Percentiles rank a stretch among this genome's conserved stretches.
Evolutionary conservation across 1,140 invertebrate species (phyloP).

Genomic region (Phymorhynchus buccinoides): DNA sequence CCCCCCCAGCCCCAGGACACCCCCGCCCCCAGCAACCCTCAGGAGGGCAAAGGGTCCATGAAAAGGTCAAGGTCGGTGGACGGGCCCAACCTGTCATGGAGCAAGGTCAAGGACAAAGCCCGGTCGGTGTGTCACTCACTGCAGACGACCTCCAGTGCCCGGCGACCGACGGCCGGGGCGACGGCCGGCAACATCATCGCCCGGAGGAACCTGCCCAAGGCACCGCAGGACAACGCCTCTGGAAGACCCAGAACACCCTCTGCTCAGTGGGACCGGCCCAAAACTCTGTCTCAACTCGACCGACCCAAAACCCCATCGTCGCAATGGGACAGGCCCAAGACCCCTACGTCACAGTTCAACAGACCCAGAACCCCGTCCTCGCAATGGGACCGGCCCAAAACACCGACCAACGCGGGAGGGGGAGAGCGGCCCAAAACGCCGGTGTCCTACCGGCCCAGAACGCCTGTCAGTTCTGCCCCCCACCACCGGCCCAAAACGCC

Average conservation of each 20-base stretch:
- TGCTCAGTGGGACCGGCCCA: neutral
- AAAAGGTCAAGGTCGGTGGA: neutral
- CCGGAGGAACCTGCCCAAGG: slow-evolving; percentile 32
- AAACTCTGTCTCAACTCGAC: neutral
- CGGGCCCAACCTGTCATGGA: slow-evolving; percentile 30
- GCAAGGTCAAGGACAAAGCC: slow-evolving; percentile 42
- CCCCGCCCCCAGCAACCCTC: slow-evolving; percentile 35
- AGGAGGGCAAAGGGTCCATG: slow-evolving; percentile 52
- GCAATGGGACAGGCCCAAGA: neutral
- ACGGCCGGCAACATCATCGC: slow-evolving; percentile 31
- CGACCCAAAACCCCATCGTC: slow-evolving; percentile 8
- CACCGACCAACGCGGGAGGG: neutral
- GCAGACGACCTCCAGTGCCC: neutral
- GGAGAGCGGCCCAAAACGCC: slow-evolving; percentile 49
- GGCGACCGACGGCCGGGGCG: slow-evolving; percentile 15
- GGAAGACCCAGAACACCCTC: slow-evolving; percentile 20
- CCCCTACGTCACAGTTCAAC: neutral
- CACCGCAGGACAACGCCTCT: slow-evolving; percentile 21
- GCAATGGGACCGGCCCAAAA: neutral
- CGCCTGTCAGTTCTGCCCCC: neutral
- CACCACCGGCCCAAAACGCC: slow-evolving; percentile 41
- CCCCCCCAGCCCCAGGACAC: neutral
- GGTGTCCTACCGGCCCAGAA: slow-evolving; percentile 44
- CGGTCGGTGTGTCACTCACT: slow-evolving; percentile 42
- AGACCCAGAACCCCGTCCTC: slow-evolving; percentile 15